A percentile compares a stretch with the other conserved stretches of the same genome.
Evolutionary conservation across 2,888 invertebrate genomes (phyloP).

Genomic region (Chloromyia formosa): DNA sequence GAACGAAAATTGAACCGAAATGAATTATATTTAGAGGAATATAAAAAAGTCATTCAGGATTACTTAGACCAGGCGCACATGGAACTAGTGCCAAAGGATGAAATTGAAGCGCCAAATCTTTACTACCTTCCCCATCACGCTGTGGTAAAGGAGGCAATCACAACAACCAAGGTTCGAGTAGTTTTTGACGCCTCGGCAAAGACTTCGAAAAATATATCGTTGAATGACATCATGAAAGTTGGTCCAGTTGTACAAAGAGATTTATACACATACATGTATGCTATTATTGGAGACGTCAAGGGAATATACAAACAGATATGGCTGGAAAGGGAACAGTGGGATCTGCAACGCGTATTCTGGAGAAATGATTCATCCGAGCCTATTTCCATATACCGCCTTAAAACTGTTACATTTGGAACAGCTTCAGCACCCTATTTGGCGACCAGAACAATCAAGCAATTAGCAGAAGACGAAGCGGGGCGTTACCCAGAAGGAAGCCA

Average conservation of each 20-base stretch:
- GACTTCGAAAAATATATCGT: too few relatives aligned
- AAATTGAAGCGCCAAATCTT: neutral
- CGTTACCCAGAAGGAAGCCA: neutral
- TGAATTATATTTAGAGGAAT: neutral
- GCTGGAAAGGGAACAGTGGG: neutral
- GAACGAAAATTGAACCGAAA: neutral
- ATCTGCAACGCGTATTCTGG: conserved; percentile 1
- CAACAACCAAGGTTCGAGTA: neutral
- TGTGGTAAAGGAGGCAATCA: neutral
- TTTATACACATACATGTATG: neutral
- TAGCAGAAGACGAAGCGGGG: neutral
- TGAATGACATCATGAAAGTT: neutral
- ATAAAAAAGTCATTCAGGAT: neutral
- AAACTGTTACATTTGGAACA: neutral
- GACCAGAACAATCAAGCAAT: neutral
- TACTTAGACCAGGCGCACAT: neutral
- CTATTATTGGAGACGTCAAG: neutral
- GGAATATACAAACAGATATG: neutral
- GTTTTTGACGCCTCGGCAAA: too few relatives aligned
- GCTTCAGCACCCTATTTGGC: neutral
- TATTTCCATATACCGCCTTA: neutral
- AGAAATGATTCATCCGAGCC: neutral
- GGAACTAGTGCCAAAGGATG: neutral
- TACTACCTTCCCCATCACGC: neutral
- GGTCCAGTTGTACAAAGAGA: neutral